Evolutionary conservation across 2,888 invertebrate species (phyloP), one percentile per base, ranked within the genome.

Genomic region (Lochmaea crataegi): DNA sequence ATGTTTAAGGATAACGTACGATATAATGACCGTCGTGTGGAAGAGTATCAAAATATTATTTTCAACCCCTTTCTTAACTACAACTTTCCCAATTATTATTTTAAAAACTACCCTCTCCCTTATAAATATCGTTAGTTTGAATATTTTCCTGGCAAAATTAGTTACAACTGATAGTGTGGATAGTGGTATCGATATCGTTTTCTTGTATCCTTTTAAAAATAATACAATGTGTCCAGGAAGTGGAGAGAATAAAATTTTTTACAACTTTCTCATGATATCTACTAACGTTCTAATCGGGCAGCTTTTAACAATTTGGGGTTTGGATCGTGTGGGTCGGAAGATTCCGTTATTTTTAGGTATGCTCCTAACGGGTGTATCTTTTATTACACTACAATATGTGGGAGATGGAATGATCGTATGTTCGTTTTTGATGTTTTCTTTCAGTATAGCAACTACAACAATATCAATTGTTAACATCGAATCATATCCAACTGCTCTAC

Each of bases 251-350:
- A 60, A 63, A 10, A 73, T 80, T 57, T 80, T 78, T 42, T 66
- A 74, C 38, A 75, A 80, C 65, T 80, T 79, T 71, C 73, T 82
- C 18, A 61, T 80, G 41, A 56, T 83, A 48, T 75, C 78, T 7
- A 45, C 74, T 12, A 79, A 80, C 65, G 73, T 79, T n/a, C 14
- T 82, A 2, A 58, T 79, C 22, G 83, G 81, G 12, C 77, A 81
- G 71, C 51, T 81, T 2, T 22, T 80, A 14, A 72, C 75, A 66
- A 63, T 81, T 73, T 70, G 78, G 61, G 11, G 73, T 18, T 68
- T 83, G 7, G 83, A 83, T 71, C 45, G 60, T 16, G 22, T 82
- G 45, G 82, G 83, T 71, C 78, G 83, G 67, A 79, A 74, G 65
- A 58, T 75, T 45, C 67, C 58, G 4, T 45, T 76, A 60, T 72